Evolutionary conservation across 2,113 vertebrate species (phyloP), one percentile per base, ranked within the genome.

Genomic region (Peucedramus taeniatus): DNA sequence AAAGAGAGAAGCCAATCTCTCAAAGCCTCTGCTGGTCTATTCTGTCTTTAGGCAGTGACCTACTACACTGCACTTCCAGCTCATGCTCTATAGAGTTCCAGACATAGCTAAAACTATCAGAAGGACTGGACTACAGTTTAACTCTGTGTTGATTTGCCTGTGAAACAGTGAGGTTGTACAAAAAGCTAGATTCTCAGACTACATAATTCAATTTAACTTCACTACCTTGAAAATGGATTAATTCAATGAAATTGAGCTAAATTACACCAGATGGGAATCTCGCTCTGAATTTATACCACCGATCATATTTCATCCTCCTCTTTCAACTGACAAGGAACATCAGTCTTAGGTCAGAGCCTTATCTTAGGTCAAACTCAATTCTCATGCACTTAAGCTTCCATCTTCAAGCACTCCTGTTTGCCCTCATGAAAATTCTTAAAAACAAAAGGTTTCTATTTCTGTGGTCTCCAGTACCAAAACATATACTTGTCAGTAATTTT

Each of bases 251-350:
- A 93, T 82, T 94, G 80, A 78, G 40, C 77, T 96, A 96, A 96
- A 96, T 93, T 94, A 90, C 87, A 91, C 79, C 95, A 97, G 90
- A 96, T 97, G 93, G 86, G 53, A 93, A 89, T 87, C 76, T 92
- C 5, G 5, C 80, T 86, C 76, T 0, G 0, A 94, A 97, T 87
- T 91, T 89, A 92, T 39, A 37, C 69, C 65, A 89, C 53, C 0
- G 72, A 96, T 95, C 86, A 23, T 88, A 93, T 96, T 96, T 96
- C 93, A 90, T 82, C 45, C n/a, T 88, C 28, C 26, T 95, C 86
- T 92, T 96, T 95, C 56, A 89, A 92, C 60, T 87, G 86, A 89
- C 93, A 95, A 89, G 83, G 49, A 91, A 90, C 61, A 72, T 60
- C 61, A 90, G 77, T 68, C 76, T 85, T 83, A 86, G 92, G 96